Evolutionary conservation across 2,888 invertebrate species (phyloP).

Genomic region (Liposcelis brunnea): DNA sequence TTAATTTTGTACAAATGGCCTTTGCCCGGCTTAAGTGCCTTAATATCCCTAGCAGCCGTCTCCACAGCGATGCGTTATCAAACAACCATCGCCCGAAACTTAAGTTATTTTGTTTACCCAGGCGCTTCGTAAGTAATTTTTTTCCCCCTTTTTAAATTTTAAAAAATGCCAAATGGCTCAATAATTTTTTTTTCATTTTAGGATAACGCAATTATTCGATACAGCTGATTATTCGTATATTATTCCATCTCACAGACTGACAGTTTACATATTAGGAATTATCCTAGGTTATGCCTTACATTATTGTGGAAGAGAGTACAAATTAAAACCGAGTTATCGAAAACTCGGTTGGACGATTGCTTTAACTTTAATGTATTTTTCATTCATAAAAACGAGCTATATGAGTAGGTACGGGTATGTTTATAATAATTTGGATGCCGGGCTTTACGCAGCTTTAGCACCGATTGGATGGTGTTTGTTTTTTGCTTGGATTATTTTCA

Average conservation of each 20-base stretch:
- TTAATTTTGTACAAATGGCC: slow-evolving; percentile 42
- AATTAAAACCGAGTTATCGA: slow-evolving; percentile 30
- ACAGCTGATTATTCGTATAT: slow-evolving; percentile 53
- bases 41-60: slow-evolving; percentile 30
- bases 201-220: slow-evolving; percentile 43
- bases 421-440: slow-evolving; percentile 44
- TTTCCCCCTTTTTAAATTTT: too few relatives aligned
- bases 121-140: slow-evolving; percentile 48
- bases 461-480: slow-evolving; percentile 50
- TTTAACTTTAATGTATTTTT: slow-evolving; percentile 31
- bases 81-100: slow-evolving; percentile 37
- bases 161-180: not conserved
- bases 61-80: slow-evolving; percentile 44
- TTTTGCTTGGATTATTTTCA: slow-evolving; percentile 49
- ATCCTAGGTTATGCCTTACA: slow-evolving; percentile 40
- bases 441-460: slow-evolving; percentile 49
- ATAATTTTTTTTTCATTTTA: slow-evolving; percentile 22
- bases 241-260: slow-evolving; percentile 43
- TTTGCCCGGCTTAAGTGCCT: slow-evolving; percentile 28
- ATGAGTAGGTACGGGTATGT: slow-evolving; percentile 44
- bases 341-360: slow-evolving; percentile 38
- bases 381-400: slow-evolving; percentile 41
- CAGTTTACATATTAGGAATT: slow-evolving; percentile 51
- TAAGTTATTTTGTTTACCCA: slow-evolving; percentile 49
- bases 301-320: slow-evolving; percentile 26